Conservation (phyloP, 35 echinoderm and acorn worm genomes). For the Apostichopus californicus region DNA sequence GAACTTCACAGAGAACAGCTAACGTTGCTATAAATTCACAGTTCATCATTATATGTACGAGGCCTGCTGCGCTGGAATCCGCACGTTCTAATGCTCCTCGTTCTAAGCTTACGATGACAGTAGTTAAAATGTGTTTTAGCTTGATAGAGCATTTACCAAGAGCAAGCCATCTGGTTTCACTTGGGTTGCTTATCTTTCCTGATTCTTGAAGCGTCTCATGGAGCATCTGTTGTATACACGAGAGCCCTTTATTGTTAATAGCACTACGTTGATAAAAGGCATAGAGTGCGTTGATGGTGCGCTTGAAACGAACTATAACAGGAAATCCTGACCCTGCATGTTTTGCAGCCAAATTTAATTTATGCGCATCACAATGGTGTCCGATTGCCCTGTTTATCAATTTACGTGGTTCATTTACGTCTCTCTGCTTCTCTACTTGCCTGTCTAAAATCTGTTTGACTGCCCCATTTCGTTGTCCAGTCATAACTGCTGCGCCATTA, state of each 20-base stretch:
- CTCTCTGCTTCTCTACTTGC: slow-evolving; percentile 23
- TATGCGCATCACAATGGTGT: slow-evolving; percentile 54
- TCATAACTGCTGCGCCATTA: slow-evolving; percentile 60
- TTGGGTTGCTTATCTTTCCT: background rate
- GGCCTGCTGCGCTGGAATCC: background rate
- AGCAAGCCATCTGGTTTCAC: slow-evolving; percentile 30
- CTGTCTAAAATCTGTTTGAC: slow-evolving; percentile 52
- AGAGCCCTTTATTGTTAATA: too few species aligned
- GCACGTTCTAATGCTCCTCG: background rate
- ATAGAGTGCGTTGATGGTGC: too few species aligned
- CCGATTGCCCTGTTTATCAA: slow-evolving; percentile 17
- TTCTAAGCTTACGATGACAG: slow-evolving; percentile 42
- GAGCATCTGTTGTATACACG: slow-evolving; percentile 32
- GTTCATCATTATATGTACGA: background rate
- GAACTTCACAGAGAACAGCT: background rate
- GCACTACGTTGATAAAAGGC: too few species aligned
- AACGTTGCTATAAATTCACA: background rate
- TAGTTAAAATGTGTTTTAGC: slow-evolving; percentile 7
- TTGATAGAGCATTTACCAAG: slow-evolving; percentile 30
- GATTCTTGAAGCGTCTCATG: background rate
- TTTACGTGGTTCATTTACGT: background rate
- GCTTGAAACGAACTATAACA: slow-evolving; percentile 48
- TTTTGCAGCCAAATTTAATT: slow-evolving; percentile 28
- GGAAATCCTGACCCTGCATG: slow-evolving; percentile 40
- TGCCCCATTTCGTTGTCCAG: slow-evolving; percentile 37